Evolutionary conservation across 1,140 invertebrate species (phyloP).

Genomic region (Dreissena rostriformis): DNA sequence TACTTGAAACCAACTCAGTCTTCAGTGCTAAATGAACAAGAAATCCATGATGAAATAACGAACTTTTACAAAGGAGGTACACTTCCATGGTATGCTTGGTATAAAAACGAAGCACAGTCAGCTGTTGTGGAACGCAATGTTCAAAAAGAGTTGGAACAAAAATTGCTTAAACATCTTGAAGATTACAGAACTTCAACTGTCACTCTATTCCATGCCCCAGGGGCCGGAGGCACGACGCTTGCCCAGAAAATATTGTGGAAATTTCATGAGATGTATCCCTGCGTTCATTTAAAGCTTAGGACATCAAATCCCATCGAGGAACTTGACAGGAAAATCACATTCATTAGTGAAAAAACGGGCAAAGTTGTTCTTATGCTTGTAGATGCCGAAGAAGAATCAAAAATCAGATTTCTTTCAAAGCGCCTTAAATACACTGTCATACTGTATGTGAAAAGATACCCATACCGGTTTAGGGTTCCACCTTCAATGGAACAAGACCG

Average conservation of each 20-base stretch:
- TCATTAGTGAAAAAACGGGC: constrained; percentile 53
- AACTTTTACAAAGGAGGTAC: constrained; percentile 65
- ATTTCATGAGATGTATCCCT: constrained; percentile 49
- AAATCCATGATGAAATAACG: constrained; percentile 57
- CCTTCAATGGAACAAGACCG: neutral
- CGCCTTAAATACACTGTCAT: constrained; percentile 44
- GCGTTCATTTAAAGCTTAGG: constrained; percentile 47
- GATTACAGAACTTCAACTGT: constrained; percentile 47
- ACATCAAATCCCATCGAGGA: constrained; percentile 8
- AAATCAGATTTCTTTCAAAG: constrained; percentile 45
- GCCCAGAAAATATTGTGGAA: constrained; percentile 57
- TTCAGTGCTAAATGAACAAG: constrained; percentile 32
- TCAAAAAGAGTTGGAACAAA: constrained; percentile 24
- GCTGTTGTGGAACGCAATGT: constrained; percentile 61
- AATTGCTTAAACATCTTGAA: constrained; percentile 47
- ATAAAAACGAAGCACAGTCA: constrained; percentile 48
- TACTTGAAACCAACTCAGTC: constrained; percentile 55
- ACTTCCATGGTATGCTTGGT: constrained; percentile 64
- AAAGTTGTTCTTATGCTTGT: constrained; percentile 57
- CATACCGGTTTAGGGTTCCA: constrained; percentile 43
- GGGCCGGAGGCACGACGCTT: constrained; percentile 60
- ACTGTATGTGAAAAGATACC: constrained; percentile 57
- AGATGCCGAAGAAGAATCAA: constrained; percentile 66
- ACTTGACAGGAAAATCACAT: constrained; percentile 36
- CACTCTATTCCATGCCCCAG: constrained; percentile 55